Conservation (phyloP, 2,797 vertebrate species). For the Acanthis flammea region DNA sequence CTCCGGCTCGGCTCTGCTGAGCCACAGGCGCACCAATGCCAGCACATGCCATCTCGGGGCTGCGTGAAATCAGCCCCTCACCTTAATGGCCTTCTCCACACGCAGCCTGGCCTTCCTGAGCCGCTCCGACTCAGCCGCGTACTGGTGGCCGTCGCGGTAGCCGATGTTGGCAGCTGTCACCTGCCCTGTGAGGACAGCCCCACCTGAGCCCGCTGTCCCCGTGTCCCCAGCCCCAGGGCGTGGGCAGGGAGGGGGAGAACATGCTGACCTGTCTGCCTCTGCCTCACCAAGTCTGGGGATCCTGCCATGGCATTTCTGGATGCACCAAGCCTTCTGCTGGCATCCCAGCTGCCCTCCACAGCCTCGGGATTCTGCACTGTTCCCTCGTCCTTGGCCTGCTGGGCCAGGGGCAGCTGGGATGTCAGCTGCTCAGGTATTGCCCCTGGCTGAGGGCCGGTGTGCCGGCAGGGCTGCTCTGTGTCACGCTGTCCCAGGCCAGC, state of each 20-base stretch:
- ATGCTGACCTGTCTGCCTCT: neutral
- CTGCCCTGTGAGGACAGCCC: neutral
- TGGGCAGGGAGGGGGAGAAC: neutral
- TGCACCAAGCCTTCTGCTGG: accelerated
- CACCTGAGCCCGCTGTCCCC: neutral
- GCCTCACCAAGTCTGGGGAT: neutral
- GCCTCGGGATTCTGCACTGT: accelerated
- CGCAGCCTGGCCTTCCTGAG: neutral
- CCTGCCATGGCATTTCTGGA: accelerated
- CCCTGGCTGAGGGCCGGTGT: neutral
- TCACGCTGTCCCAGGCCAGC: neutral
- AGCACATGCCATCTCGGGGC: accelerated
- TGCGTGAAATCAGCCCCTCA: neutral
- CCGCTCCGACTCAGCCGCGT: neutral
- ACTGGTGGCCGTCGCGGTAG: neutral
- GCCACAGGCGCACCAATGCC: too few relatives aligned
- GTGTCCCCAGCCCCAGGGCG: neutral
- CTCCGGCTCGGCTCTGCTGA: neutral
- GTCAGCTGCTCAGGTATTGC: neutral
- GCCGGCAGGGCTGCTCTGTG: neutral
- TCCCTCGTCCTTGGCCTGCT: neutral
- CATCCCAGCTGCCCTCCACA: neutral
- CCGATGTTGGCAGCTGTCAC: neutral
- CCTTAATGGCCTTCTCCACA: neutral
- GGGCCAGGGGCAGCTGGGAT: neutral